Evolutionary conservation across 2,888 invertebrate species (phyloP), one percentile per base, ranked within the genome.

Genomic region (Diogma glabrata): DNA sequence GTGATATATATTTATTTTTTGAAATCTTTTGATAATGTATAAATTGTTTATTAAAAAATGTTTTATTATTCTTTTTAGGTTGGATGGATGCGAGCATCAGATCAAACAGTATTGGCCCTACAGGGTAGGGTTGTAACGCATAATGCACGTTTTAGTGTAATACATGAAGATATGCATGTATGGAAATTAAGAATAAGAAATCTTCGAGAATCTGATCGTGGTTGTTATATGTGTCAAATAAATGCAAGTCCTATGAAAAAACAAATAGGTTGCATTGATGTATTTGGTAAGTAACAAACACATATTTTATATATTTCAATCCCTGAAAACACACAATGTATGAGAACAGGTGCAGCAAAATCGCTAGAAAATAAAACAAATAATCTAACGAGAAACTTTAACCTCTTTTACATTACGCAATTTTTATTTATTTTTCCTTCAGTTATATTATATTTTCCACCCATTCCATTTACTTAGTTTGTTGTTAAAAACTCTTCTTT

Each of bases 181-280:
- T 86, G 85, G 85, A 81, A 81, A 63, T 74, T 86, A 30, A 81
- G 83, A 64, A 83, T 86, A 58, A 68, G 82, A 46, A 82, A 81
- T 49, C 72, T 85, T 57, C 80, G 79, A 67, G 83, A 84, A 57
- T 76, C 81, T 49, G 85, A 86, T 65, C 76, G 82, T 53, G 85
- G 84, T 8, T 85, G 84, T 62, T 86, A 86, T 67, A 84, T 85
- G 84, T 53, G 85, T 63, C 85, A 86, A 70, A 81, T 86, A 58
- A 86, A 86, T 66, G 85, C 85, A 3, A 79, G 74, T 56, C 77
- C 80, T 52, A 85, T 86, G 84, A 82, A 81, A 70, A 85, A 82
- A 60, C 82, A 83, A 67, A 75, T 82, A 51, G 85, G 85, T 51
- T 86, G 85, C 65, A 77, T 86, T 51, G 84, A 85, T 69, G 85